phyloP scores from a whole-genome alignment of 30 jellyfish, hydroid and myxozoan species.

The Cassiopea xamachana region DNA sequence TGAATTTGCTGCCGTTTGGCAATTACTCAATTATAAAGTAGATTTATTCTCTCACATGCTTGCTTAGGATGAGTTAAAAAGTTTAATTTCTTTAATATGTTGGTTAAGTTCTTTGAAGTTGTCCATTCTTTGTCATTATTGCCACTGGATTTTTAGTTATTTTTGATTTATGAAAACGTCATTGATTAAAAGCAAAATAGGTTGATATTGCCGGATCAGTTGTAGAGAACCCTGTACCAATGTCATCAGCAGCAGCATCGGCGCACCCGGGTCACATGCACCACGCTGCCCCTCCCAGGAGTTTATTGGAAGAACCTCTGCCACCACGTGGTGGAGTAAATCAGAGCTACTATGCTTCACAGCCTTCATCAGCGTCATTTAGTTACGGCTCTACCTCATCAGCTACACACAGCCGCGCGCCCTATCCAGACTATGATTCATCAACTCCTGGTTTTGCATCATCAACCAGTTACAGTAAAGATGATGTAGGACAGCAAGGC shows the following conservation, averaged over 20 bases:
- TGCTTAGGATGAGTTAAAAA: too few relatives aligned
- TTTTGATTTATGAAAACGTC: not conserved
- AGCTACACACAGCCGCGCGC: conserved; percentile 1
- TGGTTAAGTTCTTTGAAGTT: too few relatives aligned
- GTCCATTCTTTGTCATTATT: too few relatives aligned
- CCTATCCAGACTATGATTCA: conserved; percentile 17
- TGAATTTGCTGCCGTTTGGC: too few relatives aligned
- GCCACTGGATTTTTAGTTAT: too few relatives aligned
- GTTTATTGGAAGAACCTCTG: not conserved
- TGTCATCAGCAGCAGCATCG: not conserved
- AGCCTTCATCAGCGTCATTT: not conserved
- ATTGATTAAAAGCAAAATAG: not conserved
- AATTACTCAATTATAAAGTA: too few relatives aligned
- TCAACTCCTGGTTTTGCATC: not conserved
- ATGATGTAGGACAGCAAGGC: conserved; percentile 10
- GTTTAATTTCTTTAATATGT: too few relatives aligned
- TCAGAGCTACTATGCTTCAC: conserved; percentile 3
- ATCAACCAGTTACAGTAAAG: conserved; percentile 15
- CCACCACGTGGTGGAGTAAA: not conserved
- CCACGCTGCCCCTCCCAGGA: not conserved
- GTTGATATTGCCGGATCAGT: not conserved
- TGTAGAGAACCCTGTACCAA: conserved; percentile 2
- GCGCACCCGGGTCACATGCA: not conserved
- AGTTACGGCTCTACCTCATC: conserved; percentile 29
- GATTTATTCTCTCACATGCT: too few relatives aligned